Evolutionary conservation across 2,113 vertebrate genomes (phyloP), one percentile per base, ranked within the genome.

Genomic region (Thymallus thymallus): DNA sequence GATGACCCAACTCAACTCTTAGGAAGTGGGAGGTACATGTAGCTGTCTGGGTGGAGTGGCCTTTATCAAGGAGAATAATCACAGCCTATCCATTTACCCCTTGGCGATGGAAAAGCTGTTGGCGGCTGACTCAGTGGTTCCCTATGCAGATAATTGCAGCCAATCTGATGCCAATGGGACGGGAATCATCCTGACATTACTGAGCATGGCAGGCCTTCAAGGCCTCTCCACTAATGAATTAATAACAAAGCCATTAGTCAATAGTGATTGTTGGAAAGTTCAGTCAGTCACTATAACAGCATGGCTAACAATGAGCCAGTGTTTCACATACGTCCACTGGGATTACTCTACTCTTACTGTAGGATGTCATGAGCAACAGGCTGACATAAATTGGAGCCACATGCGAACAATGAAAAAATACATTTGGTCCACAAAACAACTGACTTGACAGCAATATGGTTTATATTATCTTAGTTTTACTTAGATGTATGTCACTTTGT

Each of bases 51-150:
- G 74, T 87, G 81, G 84, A 77, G 79, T 48, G 76, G 73, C 63
- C 78, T 80, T 72, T 81, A 79, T 71, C 83, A 78, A 80, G 77
- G 76, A 73, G 80, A 88, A 86, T 91, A 91, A 92, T 92, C 85
- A 86, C 85, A 83, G 75, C 77, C 80, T 86, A 84, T 90, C 84
- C 76, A 71, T 72, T 92, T 89, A 83, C 88, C 80, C 16, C n/a
- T n/a, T n/a, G 68, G 66, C 79, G 77, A 80, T 88, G 87, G 90
- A 91, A 91, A 89, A 72, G 76, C 84, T 82, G 84, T 88, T 76
- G 71, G 71, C 66, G 76, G 74, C 81, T 88, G 81, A 85, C 75
- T 87, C 86, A 77, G 70, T 67, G 77, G 70, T 84, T 87, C 83
- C 72, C 78, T 76, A n/a, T 71, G 68, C 3, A 23, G 72, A 85